Conservation (phyloP, 2,888 invertebrate species). For the Clanis bilineata region DNA sequence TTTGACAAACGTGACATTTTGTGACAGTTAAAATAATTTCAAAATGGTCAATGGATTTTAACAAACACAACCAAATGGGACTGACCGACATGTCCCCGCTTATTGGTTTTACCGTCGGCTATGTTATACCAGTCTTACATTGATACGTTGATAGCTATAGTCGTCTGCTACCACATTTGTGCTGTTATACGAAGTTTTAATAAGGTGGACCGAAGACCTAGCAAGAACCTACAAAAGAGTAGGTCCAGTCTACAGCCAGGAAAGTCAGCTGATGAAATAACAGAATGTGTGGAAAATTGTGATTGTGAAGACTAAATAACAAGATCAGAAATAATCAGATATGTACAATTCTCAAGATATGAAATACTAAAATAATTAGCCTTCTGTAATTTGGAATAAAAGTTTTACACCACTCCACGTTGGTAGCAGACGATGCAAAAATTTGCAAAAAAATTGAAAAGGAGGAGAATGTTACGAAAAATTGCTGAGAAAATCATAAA, state of each 20-base stretch:
- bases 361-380: not conserved
- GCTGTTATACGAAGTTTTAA: conserved; percentile 46
- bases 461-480: conserved; percentile 42
- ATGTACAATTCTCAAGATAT: not conserved
- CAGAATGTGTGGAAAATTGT: conserved; percentile 51
- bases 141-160: conserved; percentile 45
- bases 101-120: conserved; percentile 38
- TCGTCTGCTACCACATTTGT: conserved; percentile 51
- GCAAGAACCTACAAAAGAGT: conserved; percentile 1
- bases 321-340: not conserved
- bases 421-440: conserved; percentile 39
- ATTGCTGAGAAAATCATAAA: conserved; percentile 53
- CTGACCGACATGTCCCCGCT: conserved; percentile 48
- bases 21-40: conserved; percentile 27
- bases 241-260: conserved; percentile 37
- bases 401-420: not conserved
- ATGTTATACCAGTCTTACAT: conserved; percentile 49
- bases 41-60: conserved; percentile 42
- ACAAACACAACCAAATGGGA: conserved; percentile 41
- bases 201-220: conserved; percentile 24
- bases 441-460: conserved; percentile 45
- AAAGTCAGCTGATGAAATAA: conserved; percentile 31
- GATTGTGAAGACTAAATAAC: conserved; percentile 29
- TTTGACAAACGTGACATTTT: conserved; percentile 16
- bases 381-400: not conserved